phyloP scores from a whole-genome alignment of 92 coral and sea anemone species.

The Epizoanthus stellaris region DNA sequence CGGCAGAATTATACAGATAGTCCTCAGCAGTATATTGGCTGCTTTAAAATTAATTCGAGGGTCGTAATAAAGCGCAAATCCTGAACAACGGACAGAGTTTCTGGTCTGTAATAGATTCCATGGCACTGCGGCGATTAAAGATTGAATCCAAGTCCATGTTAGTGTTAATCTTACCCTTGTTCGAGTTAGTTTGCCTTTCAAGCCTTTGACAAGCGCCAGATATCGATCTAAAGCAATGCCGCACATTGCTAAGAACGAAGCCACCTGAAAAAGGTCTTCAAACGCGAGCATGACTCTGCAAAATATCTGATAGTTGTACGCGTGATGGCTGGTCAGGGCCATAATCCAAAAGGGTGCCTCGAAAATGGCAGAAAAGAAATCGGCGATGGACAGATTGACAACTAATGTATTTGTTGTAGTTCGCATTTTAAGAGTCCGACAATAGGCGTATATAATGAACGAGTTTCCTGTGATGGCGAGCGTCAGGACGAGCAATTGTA shows the following conservation, averaged over 20 bases:
- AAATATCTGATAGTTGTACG: slow-evolving; percentile 51
- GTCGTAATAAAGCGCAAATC: slow-evolving; percentile 73
- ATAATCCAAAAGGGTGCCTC: slow-evolving; percentile 80
- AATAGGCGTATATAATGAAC: slow-evolving; percentile 73
- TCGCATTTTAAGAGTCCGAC: slow-evolving; percentile 84
- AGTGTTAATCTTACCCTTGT: slow-evolving; percentile 60
- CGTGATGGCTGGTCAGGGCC: slow-evolving; percentile 40
- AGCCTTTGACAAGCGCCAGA: slow-evolving; percentile 77
- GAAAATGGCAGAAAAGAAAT: slow-evolving; percentile 74
- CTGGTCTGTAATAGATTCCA: slow-evolving; percentile 59
- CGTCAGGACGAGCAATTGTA: slow-evolving; percentile 61
- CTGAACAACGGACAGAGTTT: slow-evolving; percentile 56
- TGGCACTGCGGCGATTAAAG: slow-evolving; percentile 68
- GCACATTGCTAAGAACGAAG: slow-evolving; percentile 82
- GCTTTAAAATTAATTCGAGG: slow-evolving; percentile 51
- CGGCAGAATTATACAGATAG: slow-evolving; percentile 59
- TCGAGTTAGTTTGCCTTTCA: slow-evolving; percentile 72
- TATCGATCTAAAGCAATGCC: slow-evolving; percentile 85
- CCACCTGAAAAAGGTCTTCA: slow-evolving; percentile 76
- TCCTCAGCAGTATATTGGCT: slow-evolving; percentile 62
- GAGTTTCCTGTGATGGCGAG: slow-evolving; percentile 81
- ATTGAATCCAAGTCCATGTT: slow-evolving; percentile 80
- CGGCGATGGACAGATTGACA: slow-evolving; percentile 78
- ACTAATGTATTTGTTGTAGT: slow-evolving; percentile 82
- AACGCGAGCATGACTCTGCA: slow-evolving; percentile 71